Conservation (phyloP, 2,888 invertebrate genomes). For the Crematogaster levior region DNA sequence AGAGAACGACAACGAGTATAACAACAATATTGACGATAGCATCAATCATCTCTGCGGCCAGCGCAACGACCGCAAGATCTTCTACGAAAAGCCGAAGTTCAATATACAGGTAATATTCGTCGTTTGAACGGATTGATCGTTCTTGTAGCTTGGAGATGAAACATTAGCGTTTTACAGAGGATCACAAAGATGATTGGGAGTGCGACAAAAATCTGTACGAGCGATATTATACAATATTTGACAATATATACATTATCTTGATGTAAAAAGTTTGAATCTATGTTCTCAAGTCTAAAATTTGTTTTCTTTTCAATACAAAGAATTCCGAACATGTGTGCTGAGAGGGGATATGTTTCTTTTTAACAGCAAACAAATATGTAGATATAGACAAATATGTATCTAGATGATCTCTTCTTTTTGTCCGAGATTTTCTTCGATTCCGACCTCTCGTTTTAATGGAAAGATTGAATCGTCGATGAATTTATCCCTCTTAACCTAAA, state of each 20-base stretch:
- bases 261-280: neutral
- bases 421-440: neutral
- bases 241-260: neutral
- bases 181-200: neutral
- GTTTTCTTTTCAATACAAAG: neutral
- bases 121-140: neutral
- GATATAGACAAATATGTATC: no score
- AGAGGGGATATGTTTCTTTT: neutral
- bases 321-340: neutral
- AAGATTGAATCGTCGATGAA: neutral
- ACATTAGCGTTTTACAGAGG: neutral
- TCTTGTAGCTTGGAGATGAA: neutral
- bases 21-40: conserved; percentile 85
- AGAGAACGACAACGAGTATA: conserved; percentile 86
- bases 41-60: conserved; percentile 87
- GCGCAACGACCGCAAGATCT: conserved; percentile 87
- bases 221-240: neutral
- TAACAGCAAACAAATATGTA: neutral
- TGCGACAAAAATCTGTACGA: neutral
- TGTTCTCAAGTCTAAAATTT: neutral
- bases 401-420: neutral
- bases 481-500: neutral
- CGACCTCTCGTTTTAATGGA: neutral
- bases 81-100: conserved; percentile 88
- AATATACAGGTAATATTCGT: conserved; percentile 84